Evolutionary conservation across 2,797 vertebrate species (phyloP).

Genomic region (Phataginus tricuspis): DNA sequence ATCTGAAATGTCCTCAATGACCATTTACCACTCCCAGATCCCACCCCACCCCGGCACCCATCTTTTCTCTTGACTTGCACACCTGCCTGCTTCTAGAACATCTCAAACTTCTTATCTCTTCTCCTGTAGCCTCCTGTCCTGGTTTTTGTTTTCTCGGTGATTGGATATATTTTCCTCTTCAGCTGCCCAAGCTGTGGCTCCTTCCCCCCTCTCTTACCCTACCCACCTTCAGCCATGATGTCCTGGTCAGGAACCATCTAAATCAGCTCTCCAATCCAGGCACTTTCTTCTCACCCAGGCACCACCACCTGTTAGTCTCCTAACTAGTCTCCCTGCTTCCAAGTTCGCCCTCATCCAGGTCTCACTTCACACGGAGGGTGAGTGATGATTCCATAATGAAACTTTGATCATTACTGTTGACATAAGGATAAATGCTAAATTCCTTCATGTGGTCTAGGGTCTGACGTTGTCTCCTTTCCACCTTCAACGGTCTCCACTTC

Average conservation of each 20-base stretch:
- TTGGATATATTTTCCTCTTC: not conserved
- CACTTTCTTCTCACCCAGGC: not conserved
- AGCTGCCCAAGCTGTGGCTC: not conserved
- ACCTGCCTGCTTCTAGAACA: not conserved
- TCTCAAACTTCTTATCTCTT: not conserved
- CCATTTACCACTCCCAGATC: no score
- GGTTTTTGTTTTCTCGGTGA: not conserved
- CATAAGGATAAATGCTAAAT: not conserved
- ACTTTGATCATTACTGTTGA: not conserved
- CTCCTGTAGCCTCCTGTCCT: not conserved
- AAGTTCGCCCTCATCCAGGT: not conserved
- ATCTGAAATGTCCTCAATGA: not conserved
- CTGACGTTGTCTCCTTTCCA: not conserved
- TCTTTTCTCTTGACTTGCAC: not conserved
- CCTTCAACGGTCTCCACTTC: not conserved
- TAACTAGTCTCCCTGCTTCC: not conserved
- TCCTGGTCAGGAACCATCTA: not conserved
- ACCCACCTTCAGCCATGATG: fast-evolving
- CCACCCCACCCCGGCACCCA: not conserved
- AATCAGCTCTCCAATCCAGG: not conserved
- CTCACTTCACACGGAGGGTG: not conserved
- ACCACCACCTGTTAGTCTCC: not conserved
- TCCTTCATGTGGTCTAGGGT: not conserved
- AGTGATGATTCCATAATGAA: not conserved
- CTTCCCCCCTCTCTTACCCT: not conserved